These are phyloP conservation scores for Zootoca vivipara DNA, from an alignment of 2,113 vertebrate genomes.

Conservation along the genomic window DNA sequence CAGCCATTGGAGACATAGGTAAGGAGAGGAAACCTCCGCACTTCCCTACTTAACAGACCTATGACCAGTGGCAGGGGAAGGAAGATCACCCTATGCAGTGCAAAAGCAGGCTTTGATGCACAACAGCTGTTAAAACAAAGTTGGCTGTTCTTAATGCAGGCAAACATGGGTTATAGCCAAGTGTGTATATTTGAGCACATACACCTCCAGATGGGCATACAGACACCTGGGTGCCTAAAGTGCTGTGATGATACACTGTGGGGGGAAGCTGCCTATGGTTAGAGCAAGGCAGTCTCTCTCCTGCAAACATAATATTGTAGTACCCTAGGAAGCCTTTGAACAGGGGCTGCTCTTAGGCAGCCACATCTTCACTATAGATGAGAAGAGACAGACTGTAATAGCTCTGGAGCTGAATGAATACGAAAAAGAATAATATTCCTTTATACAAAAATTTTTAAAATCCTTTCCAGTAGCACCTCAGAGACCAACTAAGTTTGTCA, in stretches of 20 bases:
- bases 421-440: neutral
- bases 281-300: neutral
- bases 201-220: neutral
- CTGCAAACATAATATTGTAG: neutral
- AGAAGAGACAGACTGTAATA: neutral
- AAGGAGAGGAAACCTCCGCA: neutral
- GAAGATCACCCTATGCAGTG: neutral
- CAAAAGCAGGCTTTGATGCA: slow-evolving; percentile 4
- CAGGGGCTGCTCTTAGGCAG: neutral
- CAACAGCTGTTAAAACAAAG: slow-evolving; percentile 34
- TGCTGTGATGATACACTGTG: neutral
- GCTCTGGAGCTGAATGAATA: neutral
- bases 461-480: no score
- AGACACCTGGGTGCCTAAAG: neutral
- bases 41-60: neutral
- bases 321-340: neutral
- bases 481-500: no score
- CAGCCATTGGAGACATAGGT: neutral
- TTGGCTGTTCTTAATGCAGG: neutral
- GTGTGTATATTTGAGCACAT: slow-evolving; percentile 1
- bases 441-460: no score
- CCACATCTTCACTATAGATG: neutral
- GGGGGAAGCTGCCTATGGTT: neutral
- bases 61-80: neutral
- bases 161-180: slow-evolving; percentile 29